phyloP scores from a whole-genome alignment of 2,888 invertebrate species.

The Eristalis intricaria region DNA sequence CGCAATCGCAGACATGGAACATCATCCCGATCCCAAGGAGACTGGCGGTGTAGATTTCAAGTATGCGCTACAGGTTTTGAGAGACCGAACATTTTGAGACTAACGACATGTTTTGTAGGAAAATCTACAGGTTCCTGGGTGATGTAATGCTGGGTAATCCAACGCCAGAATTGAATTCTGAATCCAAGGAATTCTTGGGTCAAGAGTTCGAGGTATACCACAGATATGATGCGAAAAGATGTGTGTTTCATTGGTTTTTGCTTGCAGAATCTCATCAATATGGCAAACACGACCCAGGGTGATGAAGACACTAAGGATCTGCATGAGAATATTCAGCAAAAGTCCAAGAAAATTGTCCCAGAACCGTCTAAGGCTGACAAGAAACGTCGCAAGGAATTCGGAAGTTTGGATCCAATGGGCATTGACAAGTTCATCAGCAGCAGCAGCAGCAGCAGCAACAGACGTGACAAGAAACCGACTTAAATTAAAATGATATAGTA shows the following conservation, averaged over 20 bases:
- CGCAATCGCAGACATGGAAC: constrained; percentile 74
- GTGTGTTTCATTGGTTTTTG: background rate
- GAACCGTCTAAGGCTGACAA: constrained; percentile 11
- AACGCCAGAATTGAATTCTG: constrained; percentile 74
- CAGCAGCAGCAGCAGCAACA: background rate
- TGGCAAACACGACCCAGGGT: constrained; percentile 51
- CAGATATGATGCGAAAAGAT: background rate
- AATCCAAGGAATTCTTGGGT: constrained; percentile 75
- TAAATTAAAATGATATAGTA: background rate
- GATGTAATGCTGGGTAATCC: constrained; percentile 78
- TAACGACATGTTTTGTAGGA: constrained; percentile 68
- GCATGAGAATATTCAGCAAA: constrained; percentile 20
- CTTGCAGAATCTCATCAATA: constrained; percentile 47
- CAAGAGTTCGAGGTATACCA: constrained; percentile 76
- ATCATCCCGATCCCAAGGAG: constrained; percentile 72
- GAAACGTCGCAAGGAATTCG: constrained; percentile 51
- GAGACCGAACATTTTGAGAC: background rate
- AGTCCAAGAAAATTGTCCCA: constrained; percentile 33
- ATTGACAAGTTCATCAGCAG: constrained; percentile 47
- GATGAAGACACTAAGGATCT: constrained; percentile 48
- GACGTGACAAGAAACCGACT: constrained; percentile 1
- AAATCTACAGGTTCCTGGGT: constrained; percentile 77
- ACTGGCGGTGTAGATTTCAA: constrained; percentile 64
- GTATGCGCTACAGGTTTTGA: constrained; percentile 30
- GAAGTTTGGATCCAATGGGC: constrained; percentile 60